Base-by-base conservation (phyloP, 2,113 vertebrate genomes). In the Siphamia tubifer region DNA sequence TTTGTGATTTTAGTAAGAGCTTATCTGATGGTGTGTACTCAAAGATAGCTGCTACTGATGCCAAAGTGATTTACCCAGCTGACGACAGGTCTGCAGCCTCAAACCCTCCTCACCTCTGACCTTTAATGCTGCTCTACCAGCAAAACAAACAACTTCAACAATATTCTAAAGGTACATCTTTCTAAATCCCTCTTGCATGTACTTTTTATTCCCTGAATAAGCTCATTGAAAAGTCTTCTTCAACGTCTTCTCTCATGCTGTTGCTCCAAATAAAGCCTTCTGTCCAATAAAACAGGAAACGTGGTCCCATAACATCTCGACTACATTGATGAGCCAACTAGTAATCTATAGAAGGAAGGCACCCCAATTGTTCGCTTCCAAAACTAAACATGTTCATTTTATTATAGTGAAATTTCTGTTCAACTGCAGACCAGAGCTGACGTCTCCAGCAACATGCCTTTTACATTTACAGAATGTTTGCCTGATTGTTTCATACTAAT, bases 41-140 rank as follows among this genome's bases (percentile, higher is more conserved):
- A 77, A 58, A 78, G 63, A 74, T 30, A 54, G 53, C 66, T 69
- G 80, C 67, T 79, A 51, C 56, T 32, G 64, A 69, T 60, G 56
- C 13, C n/a, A 21, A 78, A 53, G 56, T 49, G 64, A 45, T 34
- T 56, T 31, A 25, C 42, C n/a, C 24, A 63, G 32, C 56, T 38
- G 70, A 83, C 55, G 55, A 74, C 23, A 38, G 67, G 70, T 54
- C 53, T 2, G 1, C 23, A 47, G 43, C 73, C 57, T n/a, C 64
- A 20, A 24, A 8, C 38, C 67, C 52, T 52, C 23, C 35, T 44
- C 24, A 68, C 23, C 31, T 17, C 13, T 8, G 38, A 9, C 45
- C 27, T 32, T 32, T 11, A 30, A 30, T 9, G 28, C 19, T 53
- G 7, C 15, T 35, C 31, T 34, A 34, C 19, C 6, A 61, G 31